Conservation (phyloP, 2,797 vertebrate species). For the Cirrhinus mrigala region DNA sequence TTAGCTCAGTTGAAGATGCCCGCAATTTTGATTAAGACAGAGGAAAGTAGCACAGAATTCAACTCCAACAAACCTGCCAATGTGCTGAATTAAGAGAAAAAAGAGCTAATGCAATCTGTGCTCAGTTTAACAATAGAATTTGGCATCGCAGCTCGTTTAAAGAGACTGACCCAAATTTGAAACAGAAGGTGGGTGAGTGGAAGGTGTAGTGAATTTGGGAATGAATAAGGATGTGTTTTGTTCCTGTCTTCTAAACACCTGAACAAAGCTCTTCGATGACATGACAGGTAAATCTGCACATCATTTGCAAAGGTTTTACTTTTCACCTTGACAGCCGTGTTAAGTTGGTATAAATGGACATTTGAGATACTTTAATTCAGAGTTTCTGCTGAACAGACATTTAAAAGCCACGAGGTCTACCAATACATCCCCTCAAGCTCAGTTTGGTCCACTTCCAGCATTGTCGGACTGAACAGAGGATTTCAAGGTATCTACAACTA, state of each 20-base stretch:
- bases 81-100: not conserved
- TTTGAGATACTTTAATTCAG: not conserved
- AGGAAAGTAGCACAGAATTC: not conserved
- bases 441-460: constrained; percentile 1
- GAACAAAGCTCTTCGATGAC: not conserved
- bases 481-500: not conserved
- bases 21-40: not conserved
- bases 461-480: not conserved
- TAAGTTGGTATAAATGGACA: not conserved
- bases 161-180: constrained; percentile 56
- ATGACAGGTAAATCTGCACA: not conserved
- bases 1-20: not conserved
- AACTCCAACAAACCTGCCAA: not conserved
- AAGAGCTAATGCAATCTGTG: not conserved
- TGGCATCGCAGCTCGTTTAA: not conserved
- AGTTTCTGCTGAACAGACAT: not conserved
- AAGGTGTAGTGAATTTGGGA: not conserved
- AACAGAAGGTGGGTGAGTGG: constrained; percentile 1
- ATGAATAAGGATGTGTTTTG: not conserved
- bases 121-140: constrained; percentile 42
- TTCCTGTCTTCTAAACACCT: not conserved
- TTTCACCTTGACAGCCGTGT: not conserved
- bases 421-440: not conserved
- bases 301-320: constrained; percentile 3
- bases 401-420: not conserved